Evolutionary conservation across 2,113 vertebrate species (phyloP).

Genomic region (Corvus cornix): DNA sequence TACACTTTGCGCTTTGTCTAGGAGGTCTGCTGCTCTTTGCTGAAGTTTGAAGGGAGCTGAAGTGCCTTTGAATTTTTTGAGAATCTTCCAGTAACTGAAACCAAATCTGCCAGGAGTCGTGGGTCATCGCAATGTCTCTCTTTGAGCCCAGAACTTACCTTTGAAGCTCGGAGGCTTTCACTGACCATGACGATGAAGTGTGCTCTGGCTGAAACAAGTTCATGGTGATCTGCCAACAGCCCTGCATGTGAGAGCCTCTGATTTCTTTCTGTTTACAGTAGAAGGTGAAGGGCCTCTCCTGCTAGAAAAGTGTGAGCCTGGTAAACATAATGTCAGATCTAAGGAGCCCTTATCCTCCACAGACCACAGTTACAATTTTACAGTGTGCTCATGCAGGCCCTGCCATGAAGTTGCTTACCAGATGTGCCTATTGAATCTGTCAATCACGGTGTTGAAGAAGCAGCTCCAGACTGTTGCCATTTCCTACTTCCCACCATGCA

Average conservation of each 20-base stretch:
- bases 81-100: slow-evolving; percentile 84
- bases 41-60: slow-evolving; percentile 67
- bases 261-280: slow-evolving; percentile 77
- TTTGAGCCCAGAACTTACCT: slow-evolving; percentile 85
- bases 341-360: slow-evolving; percentile 69
- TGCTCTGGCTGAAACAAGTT: slow-evolving; percentile 77
- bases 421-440: slow-evolving; percentile 56
- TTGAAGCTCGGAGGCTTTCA: slow-evolving; percentile 80
- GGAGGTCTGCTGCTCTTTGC: slow-evolving; percentile 52
- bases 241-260: slow-evolving; percentile 66
- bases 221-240: slow-evolving; percentile 75
- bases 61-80: slow-evolving; percentile 74
- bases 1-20: slow-evolving; percentile 69
- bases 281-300: slow-evolving; percentile 65
- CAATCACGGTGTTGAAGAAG: neutral
- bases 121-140: slow-evolving; percentile 87
- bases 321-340: slow-evolving; percentile 71
- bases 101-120: slow-evolving; percentile 82
- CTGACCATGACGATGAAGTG: slow-evolving; percentile 85
- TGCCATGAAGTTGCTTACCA: slow-evolving; percentile 56
- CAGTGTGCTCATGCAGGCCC: neutral
- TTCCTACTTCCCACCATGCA: neutral
- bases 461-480: neutral
- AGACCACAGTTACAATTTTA: slow-evolving; percentile 61
- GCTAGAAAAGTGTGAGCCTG: slow-evolving; percentile 56